Base-by-base conservation (phyloP, 2,888 invertebrate species). In the Scrobipalpa costella region DNA sequence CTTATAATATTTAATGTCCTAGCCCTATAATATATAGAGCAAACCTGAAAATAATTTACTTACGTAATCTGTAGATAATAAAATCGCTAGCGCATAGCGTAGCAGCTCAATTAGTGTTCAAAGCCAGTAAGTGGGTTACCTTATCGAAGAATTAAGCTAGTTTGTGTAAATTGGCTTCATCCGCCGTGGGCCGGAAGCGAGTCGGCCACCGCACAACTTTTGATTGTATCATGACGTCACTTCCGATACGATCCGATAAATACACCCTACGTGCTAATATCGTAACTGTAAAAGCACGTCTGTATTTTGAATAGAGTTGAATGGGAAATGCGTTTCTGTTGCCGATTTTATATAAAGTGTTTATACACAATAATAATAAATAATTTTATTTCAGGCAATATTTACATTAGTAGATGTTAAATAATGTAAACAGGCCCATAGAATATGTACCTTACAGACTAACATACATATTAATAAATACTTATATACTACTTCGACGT, bases 111-210 rank as follows among this genome's bases (percentile, higher is more conserved):
- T 74, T 72, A 73, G 66, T 57, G 68, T 66, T 73, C 74, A 74
- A 77, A 77, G 75, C 70, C 55, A 67, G 64, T 67, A 73, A 71
- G 67, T 68, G 65, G 62, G 66, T 63, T 68, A 68, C 52, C 19
- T 64, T 69, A 70, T 73, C 71, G 70, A 82, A 81, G 77, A 83
- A 83, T 81, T 84, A 80, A 81, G 76, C 73, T 78, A 83, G 81
- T 86, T 84, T 83, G 82, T 79, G 76, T 75, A 86, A 84, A 87
- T 83, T 87, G 79, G 71, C 69, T 71, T 76, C 82, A 81, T 87
- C 88, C 87, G 82, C 74, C 67, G 70, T 66, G 69, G 71, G 66
- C 74, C 78, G 82, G 84, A 83, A 78, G 77, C 71, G 64, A 64
- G 68, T 69, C 60, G 64, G 21, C 21, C 63, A 66, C 69, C 66